These are phyloP conservation scores for Conomelus anceps DNA, from an alignment of 2,888 invertebrate genomes.

Conservation along the genomic window DNA sequence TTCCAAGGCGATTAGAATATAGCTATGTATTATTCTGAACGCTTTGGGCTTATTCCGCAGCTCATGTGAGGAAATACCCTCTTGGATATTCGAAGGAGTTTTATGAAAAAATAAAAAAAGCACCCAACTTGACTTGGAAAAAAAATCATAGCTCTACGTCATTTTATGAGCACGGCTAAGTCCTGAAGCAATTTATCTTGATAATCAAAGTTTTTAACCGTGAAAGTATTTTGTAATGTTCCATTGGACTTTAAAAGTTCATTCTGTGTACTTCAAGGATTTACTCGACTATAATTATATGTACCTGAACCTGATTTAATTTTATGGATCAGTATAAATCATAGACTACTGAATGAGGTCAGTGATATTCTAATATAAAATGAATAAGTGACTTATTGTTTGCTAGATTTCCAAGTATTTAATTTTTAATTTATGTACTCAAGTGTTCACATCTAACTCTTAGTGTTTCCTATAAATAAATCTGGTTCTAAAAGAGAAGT, in stretches of 20 bases:
- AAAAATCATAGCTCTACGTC: not conserved
- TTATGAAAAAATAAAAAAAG: no score
- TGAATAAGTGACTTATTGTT: not conserved
- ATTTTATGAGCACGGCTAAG: not conserved
- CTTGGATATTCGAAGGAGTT: no score
- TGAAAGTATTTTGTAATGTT: not conserved
- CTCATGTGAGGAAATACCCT: no score
- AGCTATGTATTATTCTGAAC: no score
- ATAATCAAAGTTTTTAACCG: not conserved
- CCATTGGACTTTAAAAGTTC: not conserved
- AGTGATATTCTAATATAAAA: not conserved
- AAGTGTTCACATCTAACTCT: no score
- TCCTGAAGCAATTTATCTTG: not conserved
- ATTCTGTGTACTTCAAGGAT: not conserved
- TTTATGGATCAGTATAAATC: not conserved
- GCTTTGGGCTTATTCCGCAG: no score
- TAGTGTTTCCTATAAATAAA: no score
- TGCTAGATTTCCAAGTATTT: not conserved
- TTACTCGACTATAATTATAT: not conserved
- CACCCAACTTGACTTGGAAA: not conserved
- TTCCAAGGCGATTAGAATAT: no score
- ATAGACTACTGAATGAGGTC: not conserved
- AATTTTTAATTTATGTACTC: not conserved
- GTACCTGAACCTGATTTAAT: no score
- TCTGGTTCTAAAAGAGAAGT: no score